Conservation (phyloP, 2,113 vertebrate genomes). For the Bubo scandiacus region DNA sequence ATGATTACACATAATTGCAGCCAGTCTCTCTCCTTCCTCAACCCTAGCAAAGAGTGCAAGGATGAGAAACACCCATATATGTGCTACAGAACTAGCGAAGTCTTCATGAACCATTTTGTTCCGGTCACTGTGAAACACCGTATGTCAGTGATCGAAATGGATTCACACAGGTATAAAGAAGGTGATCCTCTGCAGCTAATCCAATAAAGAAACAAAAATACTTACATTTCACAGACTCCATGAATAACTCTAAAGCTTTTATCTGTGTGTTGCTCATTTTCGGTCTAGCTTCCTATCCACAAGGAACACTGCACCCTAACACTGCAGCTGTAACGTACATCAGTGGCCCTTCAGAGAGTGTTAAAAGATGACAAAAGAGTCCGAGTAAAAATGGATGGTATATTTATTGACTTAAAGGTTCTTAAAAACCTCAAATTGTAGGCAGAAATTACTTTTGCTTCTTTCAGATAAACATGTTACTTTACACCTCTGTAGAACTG, state of each 20-base stretch:
- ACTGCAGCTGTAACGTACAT: not conserved
- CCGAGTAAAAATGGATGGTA: not conserved
- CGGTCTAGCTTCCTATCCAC: not conserved
- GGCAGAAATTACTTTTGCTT: not conserved
- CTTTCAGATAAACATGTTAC: not conserved
- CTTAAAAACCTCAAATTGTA: not conserved
- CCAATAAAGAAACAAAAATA: not conserved
- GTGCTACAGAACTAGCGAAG: not conserved
- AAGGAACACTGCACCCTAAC: not conserved
- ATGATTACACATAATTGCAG: not conserved
- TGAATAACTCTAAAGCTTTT: not conserved
- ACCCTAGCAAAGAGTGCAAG: not conserved
- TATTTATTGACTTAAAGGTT: not conserved
- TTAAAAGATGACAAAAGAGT: not conserved
- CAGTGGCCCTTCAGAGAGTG: not conserved
- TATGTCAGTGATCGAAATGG: not conserved
- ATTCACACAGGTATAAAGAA: not conserved
- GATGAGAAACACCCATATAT: not conserved
- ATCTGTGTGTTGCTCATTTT: not conserved
- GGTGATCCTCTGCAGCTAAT: not conserved
- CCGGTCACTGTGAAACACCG: not conserved
- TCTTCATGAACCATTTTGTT: not conserved
- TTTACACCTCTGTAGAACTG: not conserved
- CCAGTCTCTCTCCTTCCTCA: not conserved
- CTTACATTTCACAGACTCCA: not conserved